Conservation (phyloP, 1,140 invertebrate species). For the Samia ricini region DNA sequence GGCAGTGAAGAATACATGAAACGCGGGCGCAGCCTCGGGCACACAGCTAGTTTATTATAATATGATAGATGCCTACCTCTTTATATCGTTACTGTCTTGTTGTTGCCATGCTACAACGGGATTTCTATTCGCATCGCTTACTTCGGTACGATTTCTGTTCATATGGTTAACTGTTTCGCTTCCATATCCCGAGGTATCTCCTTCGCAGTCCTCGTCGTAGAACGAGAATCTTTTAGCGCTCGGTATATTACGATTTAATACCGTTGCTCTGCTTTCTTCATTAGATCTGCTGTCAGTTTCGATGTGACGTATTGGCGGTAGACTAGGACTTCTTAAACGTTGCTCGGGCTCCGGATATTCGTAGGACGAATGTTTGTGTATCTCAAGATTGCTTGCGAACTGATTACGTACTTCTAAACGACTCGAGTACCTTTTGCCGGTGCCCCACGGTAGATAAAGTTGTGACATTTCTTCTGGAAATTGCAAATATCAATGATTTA, state of each 20-base stretch:
- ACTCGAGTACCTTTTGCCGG: constrained; percentile 62
- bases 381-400: constrained; percentile 69
- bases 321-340: constrained; percentile 78
- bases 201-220: constrained; percentile 80
- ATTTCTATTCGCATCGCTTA: constrained; percentile 44
- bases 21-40: too few relatives aligned
- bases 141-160: constrained; percentile 41
- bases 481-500: background rate
- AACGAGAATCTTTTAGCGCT: constrained; percentile 68
- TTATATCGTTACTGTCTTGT: constrained; percentile 43
- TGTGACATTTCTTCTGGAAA: constrained; percentile 73
- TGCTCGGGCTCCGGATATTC: constrained; percentile 64
- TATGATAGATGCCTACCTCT: too few relatives aligned
- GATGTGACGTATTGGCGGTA: constrained; percentile 79
- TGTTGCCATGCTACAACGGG: constrained; percentile 59
- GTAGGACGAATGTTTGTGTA: constrained; percentile 67
- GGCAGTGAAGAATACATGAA: too few relatives aligned
- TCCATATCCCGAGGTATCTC: constrained; percentile 85
- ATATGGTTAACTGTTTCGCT: constrained; percentile 81
- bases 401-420: constrained; percentile 68
- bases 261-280: constrained; percentile 45
- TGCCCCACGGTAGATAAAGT: constrained; percentile 66
- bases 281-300: constrained; percentile 44
- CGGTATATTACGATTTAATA: constrained; percentile 57
- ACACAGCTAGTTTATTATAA: too few relatives aligned